Evolutionary conservation across 2,888 invertebrate genomes (phyloP).

Genomic region (Candidula unifasciata): DNA sequence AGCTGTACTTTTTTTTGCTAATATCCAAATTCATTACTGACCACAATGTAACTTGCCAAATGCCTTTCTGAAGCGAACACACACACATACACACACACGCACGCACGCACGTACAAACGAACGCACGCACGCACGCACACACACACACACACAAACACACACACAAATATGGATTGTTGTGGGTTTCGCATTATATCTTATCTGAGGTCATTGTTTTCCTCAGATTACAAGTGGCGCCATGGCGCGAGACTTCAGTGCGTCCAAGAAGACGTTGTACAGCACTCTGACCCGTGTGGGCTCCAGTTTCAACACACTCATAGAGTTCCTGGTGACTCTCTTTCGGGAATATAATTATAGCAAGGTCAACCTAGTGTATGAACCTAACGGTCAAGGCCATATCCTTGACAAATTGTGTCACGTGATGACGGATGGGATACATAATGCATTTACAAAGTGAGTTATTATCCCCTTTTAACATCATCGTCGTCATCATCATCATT

Average conservation of each 20-base stretch:
- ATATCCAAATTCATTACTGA: no score
- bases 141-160: no score
- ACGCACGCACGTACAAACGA: no score
- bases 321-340: constrained; percentile 18
- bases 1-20: no score
- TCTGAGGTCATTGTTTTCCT: no score
- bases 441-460: constrained; percentile 56
- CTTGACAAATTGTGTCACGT: constrained; percentile 66
- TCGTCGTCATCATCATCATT: no score
- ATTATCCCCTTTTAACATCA: not conserved
- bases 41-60: no score
- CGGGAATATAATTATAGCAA: constrained; percentile 26
- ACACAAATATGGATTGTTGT: no score
- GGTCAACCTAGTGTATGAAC: constrained; percentile 60
- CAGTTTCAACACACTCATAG: constrained; percentile 35
- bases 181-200: no score
- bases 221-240: constrained; percentile 46
- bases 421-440: constrained; percentile 66
- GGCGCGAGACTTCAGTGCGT: constrained; percentile 30
- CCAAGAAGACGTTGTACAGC: not conserved
- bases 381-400: constrained; percentile 63
- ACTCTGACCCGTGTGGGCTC: constrained; percentile 47
- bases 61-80: no score
- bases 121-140: no score
- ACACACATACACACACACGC: no score